Percentiles rank a stretch among this genome's conserved stretches.
Evolutionary conservation across 2,113 vertebrate genomes (phyloP).

Genomic region (Equus quagga): DNA sequence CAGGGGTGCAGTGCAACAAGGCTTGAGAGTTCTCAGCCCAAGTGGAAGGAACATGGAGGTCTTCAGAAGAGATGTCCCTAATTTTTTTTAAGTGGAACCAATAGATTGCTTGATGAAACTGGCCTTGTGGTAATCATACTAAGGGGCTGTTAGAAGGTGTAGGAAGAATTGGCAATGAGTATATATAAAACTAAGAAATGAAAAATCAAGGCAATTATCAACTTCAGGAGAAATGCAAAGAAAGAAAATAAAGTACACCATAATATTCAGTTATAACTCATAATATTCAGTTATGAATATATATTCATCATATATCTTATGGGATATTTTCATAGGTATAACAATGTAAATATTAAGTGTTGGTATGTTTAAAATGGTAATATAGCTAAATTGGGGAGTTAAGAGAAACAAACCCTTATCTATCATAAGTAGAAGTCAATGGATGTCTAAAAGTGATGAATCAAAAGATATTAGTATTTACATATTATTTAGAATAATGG

Average conservation of each 20-base stretch:
- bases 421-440: not conserved
- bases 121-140: not conserved
- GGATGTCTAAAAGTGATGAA: not conserved
- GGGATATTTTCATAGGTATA: not conserved
- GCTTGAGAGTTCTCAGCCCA: not conserved
- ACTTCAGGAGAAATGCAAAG: constrained; percentile 37
- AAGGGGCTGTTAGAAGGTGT: not conserved
- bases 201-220: constrained; percentile 14
- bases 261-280: not conserved
- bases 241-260: not conserved
- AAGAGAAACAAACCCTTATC: not conserved
- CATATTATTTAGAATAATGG: not conserved
- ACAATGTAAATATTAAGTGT: not conserved
- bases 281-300: not conserved
- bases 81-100: not conserved
- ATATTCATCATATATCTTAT: too few species aligned
- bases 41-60: not conserved
- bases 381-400: not conserved
- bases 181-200: constrained; percentile 9
- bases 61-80: not conserved
- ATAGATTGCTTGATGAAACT: not conserved
- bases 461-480: not conserved
- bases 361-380: not conserved
- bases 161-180: not conserved
- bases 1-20: not conserved